A percentile compares a stretch with the other conserved stretches of the same genome.
These are phyloP conservation scores for Neodiprion fabricii DNA, from an alignment of 1,140 invertebrate species.

Conservation along the genomic window DNA sequence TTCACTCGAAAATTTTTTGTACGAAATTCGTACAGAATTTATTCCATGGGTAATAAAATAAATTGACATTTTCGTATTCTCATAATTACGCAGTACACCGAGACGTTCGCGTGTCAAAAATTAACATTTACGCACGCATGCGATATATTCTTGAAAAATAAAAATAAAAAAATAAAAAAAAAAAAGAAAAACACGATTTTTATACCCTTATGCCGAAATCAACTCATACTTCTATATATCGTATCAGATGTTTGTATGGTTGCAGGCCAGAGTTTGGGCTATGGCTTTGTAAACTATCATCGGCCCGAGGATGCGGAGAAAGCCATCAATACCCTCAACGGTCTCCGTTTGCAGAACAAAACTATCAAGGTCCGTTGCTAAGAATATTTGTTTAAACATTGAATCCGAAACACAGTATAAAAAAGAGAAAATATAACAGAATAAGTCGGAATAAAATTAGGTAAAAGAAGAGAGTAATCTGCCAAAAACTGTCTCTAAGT, in stretches of 20 bases:
- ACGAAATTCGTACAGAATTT: no score
- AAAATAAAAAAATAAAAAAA: background rate
- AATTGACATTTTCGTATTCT: no score
- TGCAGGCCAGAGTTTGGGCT: conserved; percentile 97
- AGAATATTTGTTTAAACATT: background rate
- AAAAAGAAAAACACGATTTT: background rate
- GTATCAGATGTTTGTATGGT: conserved; percentile 40
- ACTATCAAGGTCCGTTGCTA: conserved; percentile 89
- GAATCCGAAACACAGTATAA: background rate
- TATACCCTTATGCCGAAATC: background rate
- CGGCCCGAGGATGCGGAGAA: conserved; percentile 96
- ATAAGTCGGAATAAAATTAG: no score
- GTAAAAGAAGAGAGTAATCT: no score
- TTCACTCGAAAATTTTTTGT: no score
- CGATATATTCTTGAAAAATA: background rate
- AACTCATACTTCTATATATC: conserved; percentile 7
- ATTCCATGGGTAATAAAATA: no score
- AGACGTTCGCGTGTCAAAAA: background rate
- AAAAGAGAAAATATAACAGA: background rate
- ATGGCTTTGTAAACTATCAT: conserved; percentile 99
- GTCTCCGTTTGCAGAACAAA: conserved; percentile 97
- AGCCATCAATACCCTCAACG: conserved; percentile 97
- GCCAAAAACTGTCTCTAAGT: no score
- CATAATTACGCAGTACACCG: no score
- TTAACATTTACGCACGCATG: background rate